Evolutionary conservation across 30 jellyfish, hydroid and myxozoan species (phyloP).

Genomic region (Aurelia coerulea): DNA sequence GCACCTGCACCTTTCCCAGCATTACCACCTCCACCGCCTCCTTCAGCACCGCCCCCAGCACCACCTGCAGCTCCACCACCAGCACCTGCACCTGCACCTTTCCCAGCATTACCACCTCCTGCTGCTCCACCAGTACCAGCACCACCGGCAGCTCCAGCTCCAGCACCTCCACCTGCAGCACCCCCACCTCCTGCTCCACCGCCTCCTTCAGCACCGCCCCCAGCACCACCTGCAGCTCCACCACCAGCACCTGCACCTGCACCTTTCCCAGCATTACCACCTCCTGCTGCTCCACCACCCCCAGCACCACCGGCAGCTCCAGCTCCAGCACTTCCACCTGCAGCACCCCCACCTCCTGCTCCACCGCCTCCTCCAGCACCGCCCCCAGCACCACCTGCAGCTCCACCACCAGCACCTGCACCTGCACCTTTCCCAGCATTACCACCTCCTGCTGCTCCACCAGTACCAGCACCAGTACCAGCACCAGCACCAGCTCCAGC

Average conservation of each 20-base stretch:
- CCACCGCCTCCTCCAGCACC: constrained; percentile 4
- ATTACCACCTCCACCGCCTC: background rate
- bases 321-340: constrained; percentile 29
- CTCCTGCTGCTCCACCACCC: constrained; percentile 43
- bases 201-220: background rate
- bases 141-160: constrained; percentile 23
- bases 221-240: background rate
- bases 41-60: background rate
- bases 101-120: constrained; percentile 22
- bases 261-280: constrained; percentile 9
- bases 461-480: background rate
- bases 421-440: background rate
- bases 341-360: background rate
- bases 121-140: constrained; percentile 44
- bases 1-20: background rate
- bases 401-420: constrained; percentile 5
- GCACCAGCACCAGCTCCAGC: background rate
- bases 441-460: constrained; percentile 1
- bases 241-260: constrained; percentile 14
- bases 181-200: constrained; percentile 22
- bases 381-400: background rate
- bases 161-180: constrained; percentile 28
- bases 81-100: background rate
- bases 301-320: constrained; percentile 28
- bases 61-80: background rate